Evolutionary conservation across 2,113 vertebrate genomes (phyloP).

Genomic region (Melanocharis versteri): DNA sequence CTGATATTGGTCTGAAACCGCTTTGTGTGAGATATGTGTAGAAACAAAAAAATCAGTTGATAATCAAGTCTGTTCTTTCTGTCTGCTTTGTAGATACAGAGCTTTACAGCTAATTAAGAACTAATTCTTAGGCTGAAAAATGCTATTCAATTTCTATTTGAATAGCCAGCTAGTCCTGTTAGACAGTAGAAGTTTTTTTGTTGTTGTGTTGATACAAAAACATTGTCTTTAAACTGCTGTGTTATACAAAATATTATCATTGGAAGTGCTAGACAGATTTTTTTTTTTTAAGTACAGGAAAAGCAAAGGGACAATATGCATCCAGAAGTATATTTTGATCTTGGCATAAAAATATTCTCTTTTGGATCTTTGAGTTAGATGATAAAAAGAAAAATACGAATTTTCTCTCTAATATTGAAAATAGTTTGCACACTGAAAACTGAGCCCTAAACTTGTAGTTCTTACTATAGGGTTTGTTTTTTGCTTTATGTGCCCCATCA

Average conservation of each 20-base stretch:
- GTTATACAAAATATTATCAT: not conserved
- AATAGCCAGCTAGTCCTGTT: not conserved
- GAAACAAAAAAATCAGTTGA: not conserved
- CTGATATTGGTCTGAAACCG: not conserved
- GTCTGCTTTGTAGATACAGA: not conserved
- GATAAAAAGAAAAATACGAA: not conserved
- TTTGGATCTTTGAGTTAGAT: not conserved
- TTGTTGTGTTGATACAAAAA: not conserved
- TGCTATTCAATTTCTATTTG: not conserved
- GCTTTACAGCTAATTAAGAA: not conserved
- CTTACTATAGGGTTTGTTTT: not conserved
- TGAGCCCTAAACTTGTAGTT: not conserved
- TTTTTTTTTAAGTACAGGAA: not conserved
- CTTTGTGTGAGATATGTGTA: not conserved
- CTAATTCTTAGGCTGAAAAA: not conserved
- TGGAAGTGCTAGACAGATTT: not conserved
- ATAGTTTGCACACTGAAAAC: not conserved
- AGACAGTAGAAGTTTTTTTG: rapidly evolving
- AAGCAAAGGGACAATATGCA: not conserved
- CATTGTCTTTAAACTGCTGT: not conserved
- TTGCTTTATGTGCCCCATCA: not conserved
- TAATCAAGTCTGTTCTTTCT: not conserved
- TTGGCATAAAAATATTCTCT: not conserved
- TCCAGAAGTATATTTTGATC: not conserved
- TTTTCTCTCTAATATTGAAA: not conserved